A percentile compares a stretch with the other conserved stretches of the same genome.
These are phyloP conservation scores for Phaenicophaeus curvirostris DNA, from an alignment of 2,797 vertebrate species.

Conservation along the genomic window DNA sequence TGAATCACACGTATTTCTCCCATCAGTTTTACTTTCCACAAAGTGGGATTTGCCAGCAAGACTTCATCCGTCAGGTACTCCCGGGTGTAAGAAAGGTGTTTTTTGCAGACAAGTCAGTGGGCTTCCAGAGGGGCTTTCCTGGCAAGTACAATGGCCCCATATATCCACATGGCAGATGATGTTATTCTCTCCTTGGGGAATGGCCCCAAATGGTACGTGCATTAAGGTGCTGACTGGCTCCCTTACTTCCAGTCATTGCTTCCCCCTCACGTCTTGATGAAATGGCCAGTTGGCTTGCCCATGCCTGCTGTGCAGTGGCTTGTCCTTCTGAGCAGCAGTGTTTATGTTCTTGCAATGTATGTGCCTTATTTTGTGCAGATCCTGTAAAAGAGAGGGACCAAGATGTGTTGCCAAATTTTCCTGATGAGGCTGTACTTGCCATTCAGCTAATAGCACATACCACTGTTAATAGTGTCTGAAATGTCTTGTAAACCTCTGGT, in stretches of 20 bases:
- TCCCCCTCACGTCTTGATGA: background rate
- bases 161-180: background rate
- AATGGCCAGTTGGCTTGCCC: background rate
- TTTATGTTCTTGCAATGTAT: conserved; percentile 82
- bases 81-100: background rate
- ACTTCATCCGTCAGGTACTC: background rate
- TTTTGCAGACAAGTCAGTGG: background rate
- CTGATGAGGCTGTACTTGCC: conserved; percentile 3
- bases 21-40: background rate
- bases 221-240: background rate
- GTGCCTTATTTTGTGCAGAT: conserved; percentile 94
- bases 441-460: conserved; percentile 44
- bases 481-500: conserved; percentile 76
- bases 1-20: background rate
- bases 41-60: background rate
- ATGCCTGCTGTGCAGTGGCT: background rate
- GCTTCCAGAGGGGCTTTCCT: background rate
- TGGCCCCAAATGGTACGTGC: background rate
- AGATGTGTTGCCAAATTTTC: conserved; percentile 84
- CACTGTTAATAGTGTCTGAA: conserved; percentile 80
- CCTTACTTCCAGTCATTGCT: background rate
- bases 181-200: background rate
- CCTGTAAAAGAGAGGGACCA: conserved; percentile 82
- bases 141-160: background rate
- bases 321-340: conserved; percentile 62